Evolutionary conservation across 1,140 invertebrate genomes (phyloP).

Genomic region (Cydia amplana): DNA sequence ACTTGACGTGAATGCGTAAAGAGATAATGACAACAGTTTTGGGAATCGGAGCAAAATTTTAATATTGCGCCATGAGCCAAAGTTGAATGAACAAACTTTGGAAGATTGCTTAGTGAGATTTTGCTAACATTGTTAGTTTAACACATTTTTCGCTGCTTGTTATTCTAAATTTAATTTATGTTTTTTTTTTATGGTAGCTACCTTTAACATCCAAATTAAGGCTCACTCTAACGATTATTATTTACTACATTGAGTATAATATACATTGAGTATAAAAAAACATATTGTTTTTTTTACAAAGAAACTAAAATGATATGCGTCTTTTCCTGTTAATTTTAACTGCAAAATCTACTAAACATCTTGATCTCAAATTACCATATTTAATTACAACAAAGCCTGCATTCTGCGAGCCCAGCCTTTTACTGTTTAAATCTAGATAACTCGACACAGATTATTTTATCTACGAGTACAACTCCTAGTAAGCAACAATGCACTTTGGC

Average conservation of each 20-base stretch:
- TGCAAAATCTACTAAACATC: not conserved
- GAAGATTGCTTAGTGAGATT: not conserved
- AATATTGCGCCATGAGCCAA: conserved; percentile 21
- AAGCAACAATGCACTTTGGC: conserved; percentile 22
- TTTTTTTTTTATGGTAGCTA: too few species aligned
- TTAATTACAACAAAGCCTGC: conserved; percentile 6
- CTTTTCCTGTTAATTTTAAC: too few species aligned
- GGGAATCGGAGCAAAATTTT: conserved; percentile 26
- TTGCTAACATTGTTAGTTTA: not conserved
- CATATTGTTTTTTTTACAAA: too few species aligned
- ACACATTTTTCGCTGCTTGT: not conserved
- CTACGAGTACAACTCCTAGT: not conserved
- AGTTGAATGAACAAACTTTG: not conserved
- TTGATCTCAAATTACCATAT: not conserved
- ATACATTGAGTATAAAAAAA: too few species aligned
- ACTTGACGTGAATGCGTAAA: conserved; percentile 20
- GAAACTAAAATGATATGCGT: too few species aligned
- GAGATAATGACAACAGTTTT: conserved; percentile 22
- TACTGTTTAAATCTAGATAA: conserved; percentile 19
- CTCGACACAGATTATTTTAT: conserved; percentile 20
- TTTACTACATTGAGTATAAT: too few species aligned
- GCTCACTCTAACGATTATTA: too few species aligned
- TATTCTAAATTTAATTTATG: too few species aligned
- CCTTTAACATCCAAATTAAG: too few species aligned
- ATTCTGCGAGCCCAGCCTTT: conserved; percentile 15